These are phyloP conservation scores for Carettochelys insculpta DNA, from an alignment of 2,113 vertebrate genomes.

Conservation along the genomic window DNA sequence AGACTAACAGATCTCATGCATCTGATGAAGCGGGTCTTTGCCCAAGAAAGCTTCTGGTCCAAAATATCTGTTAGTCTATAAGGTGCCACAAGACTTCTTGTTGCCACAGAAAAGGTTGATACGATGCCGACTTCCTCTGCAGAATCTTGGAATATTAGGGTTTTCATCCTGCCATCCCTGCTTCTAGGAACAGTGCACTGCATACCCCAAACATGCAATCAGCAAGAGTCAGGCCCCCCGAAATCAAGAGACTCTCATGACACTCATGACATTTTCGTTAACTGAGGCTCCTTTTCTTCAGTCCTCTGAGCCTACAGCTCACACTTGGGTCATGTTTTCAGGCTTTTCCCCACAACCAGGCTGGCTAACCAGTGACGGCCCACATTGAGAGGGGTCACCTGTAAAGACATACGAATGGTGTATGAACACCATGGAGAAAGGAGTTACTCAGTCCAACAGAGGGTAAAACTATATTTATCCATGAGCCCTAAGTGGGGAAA, in stretches of 20 bases:
- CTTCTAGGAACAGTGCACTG: neutral
- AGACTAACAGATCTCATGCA: no score
- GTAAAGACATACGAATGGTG: no score
- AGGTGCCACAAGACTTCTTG: no score
- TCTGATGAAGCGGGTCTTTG: no score
- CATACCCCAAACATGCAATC: neutral
- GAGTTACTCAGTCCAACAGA: no score
- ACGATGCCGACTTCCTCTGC: neutral
- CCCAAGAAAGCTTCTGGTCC: no score
- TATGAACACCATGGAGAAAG: no score
- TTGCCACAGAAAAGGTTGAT: neutral
- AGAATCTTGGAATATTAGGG: neutral
- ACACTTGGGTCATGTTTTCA: slow-evolving; percentile 26
- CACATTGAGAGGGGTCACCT: no score
- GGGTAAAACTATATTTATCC: no score
- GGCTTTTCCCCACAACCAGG: slow-evolving; percentile 31
- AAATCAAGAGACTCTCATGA: neutral
- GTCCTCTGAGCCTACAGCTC: neutral
- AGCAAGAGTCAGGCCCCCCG: neutral
- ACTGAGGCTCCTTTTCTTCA: neutral
- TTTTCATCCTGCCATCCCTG: neutral
- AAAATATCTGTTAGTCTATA: no score
- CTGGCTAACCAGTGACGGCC: no score
- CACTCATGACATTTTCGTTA: neutral
- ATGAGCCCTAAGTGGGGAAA: no score